Evolutionary conservation across 2,888 invertebrate genomes (phyloP).

Genomic region (Notodonta ziczac): DNA sequence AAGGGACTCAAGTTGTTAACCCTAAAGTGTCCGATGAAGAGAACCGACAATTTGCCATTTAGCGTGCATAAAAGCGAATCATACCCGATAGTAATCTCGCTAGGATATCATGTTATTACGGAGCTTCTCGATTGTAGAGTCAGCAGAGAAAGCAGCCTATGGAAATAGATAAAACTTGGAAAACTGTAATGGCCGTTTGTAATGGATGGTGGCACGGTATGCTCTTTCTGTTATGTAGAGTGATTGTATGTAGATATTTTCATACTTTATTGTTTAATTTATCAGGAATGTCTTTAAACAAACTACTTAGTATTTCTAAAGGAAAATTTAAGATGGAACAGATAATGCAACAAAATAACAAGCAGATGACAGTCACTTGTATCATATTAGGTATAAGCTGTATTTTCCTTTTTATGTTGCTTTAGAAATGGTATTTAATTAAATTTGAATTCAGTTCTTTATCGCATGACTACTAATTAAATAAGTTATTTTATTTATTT

Average conservation of each 20-base stretch:
- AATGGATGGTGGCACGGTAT: constrained; percentile 1
- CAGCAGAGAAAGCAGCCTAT: constrained; percentile 42
- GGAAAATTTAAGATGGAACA: too few species aligned
- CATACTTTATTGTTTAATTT: too few species aligned
- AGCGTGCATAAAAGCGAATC: constrained; percentile 72
- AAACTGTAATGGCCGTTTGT: constrained; percentile 6
- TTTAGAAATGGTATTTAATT: too few species aligned
- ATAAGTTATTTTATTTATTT: not conserved
- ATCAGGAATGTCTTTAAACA: too few species aligned
- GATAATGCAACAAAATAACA: too few species aligned
- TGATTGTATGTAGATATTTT: not conserved
- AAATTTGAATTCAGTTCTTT: too few species aligned
- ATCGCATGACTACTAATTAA: too few species aligned
- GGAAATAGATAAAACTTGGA: constrained; percentile 3
- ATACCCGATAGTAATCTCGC: constrained; percentile 69
- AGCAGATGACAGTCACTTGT: too few species aligned
- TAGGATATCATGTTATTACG: constrained; percentile 72
- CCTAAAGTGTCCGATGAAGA: constrained; percentile 64
- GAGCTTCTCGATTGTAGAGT: constrained; percentile 57
- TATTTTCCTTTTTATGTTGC: too few species aligned
- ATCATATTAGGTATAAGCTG: too few species aligned
- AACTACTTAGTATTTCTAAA: too few species aligned
- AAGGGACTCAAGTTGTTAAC: constrained; percentile 15
- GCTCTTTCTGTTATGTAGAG: not conserved
- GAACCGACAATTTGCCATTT: constrained; percentile 79